Percentiles rank a stretch among this genome's conserved stretches.
Conservation (phyloP, 2,797 vertebrate species). For the Enteromius treurensis region DNA sequence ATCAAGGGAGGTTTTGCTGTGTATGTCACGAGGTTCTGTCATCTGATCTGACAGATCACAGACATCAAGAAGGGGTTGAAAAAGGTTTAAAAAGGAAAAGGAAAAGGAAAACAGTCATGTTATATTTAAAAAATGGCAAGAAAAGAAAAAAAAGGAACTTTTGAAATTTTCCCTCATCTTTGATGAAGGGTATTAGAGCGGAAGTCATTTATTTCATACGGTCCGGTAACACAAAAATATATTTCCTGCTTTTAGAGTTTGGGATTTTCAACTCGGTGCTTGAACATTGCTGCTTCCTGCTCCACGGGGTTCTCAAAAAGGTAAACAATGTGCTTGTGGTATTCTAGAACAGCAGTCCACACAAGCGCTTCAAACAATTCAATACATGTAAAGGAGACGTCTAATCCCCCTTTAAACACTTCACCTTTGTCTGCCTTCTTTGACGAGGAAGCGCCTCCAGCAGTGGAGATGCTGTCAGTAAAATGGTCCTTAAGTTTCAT, state of each 20-base stretch:
- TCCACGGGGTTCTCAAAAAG: slow-evolving; percentile 17
- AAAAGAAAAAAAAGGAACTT: slow-evolving; percentile 50
- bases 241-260: slow-evolving; percentile 19
- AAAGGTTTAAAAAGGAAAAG: slow-evolving; percentile 57
- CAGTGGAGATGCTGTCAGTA: slow-evolving; percentile 57
- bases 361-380: slow-evolving; percentile 49
- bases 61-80: slow-evolving; percentile 72
- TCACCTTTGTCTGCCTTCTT: slow-evolving; percentile 53
- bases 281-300: slow-evolving; percentile 11
- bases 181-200: slow-evolving; percentile 75
- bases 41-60: slow-evolving; percentile 76
- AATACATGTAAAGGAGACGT: slow-evolving; percentile 55
- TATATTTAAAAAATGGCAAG: slow-evolving; percentile 52
- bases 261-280: neutral
- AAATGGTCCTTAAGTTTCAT: slow-evolving; percentile 52
- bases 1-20: slow-evolving; percentile 68
- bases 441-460: slow-evolving; percentile 61
- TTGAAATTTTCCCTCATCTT: slow-evolving; percentile 66
- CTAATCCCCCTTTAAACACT: slow-evolving; percentile 55
- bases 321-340: slow-evolving; percentile 24
- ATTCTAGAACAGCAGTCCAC: slow-evolving; percentile 46
- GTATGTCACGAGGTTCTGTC: slow-evolving; percentile 73
- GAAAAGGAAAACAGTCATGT: slow-evolving; percentile 17
- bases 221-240: slow-evolving; percentile 21
- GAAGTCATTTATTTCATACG: slow-evolving; percentile 52